phyloP scores from a whole-genome alignment of 35 echinoderm and acorn worm genomes.

The Patiria miniata region DNA sequence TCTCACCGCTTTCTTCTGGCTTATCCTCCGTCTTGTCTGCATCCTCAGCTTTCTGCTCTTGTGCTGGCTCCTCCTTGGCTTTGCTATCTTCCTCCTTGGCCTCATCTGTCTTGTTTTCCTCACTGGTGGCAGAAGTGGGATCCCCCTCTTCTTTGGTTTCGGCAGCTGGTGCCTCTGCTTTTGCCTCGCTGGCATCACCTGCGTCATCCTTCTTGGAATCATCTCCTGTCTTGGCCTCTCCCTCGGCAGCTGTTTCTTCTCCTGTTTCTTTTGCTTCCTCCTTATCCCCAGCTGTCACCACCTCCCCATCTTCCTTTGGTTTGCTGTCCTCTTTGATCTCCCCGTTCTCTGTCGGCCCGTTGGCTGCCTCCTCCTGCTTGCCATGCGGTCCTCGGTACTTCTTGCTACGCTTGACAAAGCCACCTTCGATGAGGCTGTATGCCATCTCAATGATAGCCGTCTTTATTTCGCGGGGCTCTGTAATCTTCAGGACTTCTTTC shows the following conservation, averaged over 20 bases:
- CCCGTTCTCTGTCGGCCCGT: conserved; percentile 57
- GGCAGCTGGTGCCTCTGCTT: not conserved
- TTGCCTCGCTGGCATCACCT: not conserved
- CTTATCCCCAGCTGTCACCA: conserved; percentile 42
- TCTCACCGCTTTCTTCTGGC: conserved; percentile 1
- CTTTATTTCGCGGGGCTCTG: conserved; percentile 76
- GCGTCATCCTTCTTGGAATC: not conserved
- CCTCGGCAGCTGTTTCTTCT: conserved; percentile 28
- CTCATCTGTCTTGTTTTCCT: conserved; percentile 51
- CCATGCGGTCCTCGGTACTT: conserved; percentile 81
- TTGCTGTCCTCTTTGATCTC: conserved; percentile 5
- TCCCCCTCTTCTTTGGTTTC: not conserved
- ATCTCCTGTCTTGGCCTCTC: not conserved
- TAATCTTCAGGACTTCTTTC: conserved; percentile 90
- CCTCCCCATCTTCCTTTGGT: conserved; percentile 27
- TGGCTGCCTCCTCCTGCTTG: conserved; percentile 36
- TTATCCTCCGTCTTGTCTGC: conserved; percentile 33
- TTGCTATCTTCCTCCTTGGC: conserved; percentile 38
- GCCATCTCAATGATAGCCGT: conserved; percentile 92
- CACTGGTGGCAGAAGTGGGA: not conserved
- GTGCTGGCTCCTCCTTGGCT: conserved; percentile 26
- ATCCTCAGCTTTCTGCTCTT: not conserved
- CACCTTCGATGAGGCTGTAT: conserved; percentile 87
- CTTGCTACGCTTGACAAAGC: conserved; percentile 79
- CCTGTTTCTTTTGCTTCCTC: not conserved